A percentile compares a stretch with the other conserved stretches of the same genome.
These are phyloP conservation scores for Oncorhynchus kisutch DNA, from an alignment of 2,113 vertebrate species.

Conservation along the genomic window DNA sequence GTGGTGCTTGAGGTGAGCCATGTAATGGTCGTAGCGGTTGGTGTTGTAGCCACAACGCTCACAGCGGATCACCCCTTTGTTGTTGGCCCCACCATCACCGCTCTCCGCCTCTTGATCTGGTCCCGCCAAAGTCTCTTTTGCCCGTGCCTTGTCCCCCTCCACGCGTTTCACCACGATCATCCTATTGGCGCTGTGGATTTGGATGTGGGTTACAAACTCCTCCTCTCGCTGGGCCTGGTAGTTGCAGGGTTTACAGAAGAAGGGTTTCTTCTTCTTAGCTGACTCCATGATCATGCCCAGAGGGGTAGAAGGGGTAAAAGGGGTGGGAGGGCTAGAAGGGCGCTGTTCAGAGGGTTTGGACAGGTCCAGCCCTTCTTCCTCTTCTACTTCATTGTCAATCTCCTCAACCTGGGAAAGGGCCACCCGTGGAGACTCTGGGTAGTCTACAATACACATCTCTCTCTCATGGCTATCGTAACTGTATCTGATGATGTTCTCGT, in stretches of 20 bases:
- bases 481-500: conserved; percentile 80
- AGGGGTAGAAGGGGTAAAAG: conserved; percentile 28
- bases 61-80: conserved; percentile 91
- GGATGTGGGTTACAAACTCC: conserved; percentile 91
- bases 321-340: background rate
- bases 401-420: accelerated
- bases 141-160: conserved; percentile 75
- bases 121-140: conserved; percentile 65
- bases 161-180: conserved; percentile 86
- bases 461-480: conserved; percentile 55
- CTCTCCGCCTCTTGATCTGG: conserved; percentile 60
- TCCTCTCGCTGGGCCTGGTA: conserved; percentile 88
- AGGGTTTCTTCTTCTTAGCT: conserved; percentile 85
- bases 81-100: conserved; percentile 65
- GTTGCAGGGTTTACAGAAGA: conserved; percentile 93
- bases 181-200: conserved; percentile 87
- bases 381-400: conserved; percentile 2
- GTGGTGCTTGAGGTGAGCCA: conserved; percentile 95
- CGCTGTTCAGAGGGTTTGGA: background rate
- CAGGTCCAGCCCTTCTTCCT: conserved; percentile 25
- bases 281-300: conserved; percentile 60
- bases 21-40: conserved; percentile 95
- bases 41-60: conserved; percentile 98
- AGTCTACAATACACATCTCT: conserved; percentile 50
- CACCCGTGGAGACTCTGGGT: conserved; percentile 40